Percentiles rank a stretch among this genome's conserved stretches.
Conservation (phyloP, 1,140 invertebrate species). For the Ylistrum balloti region DNA sequence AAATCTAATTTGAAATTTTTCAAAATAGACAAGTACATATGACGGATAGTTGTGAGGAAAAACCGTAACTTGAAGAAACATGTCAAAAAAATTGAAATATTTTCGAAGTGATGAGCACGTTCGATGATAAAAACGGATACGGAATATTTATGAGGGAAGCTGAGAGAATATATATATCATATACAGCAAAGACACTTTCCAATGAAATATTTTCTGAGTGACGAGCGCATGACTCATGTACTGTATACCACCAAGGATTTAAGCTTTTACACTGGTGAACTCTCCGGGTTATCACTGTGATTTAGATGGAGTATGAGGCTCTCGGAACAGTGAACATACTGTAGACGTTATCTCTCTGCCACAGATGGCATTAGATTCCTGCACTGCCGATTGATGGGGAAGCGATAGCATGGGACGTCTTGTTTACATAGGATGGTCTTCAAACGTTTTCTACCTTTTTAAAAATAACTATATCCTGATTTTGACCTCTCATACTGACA, state of each 20-base stretch:
- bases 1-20: too few relatives aligned
- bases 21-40: too few relatives aligned
- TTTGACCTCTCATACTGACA: too few relatives aligned
- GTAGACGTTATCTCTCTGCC: neutral
- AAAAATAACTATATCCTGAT: too few relatives aligned
- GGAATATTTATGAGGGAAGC: neutral
- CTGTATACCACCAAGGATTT: neutral
- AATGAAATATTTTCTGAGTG: neutral
- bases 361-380: neutral
- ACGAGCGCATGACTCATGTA: neutral
- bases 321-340: neutral
- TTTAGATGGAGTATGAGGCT: neutral
- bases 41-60: too few relatives aligned
- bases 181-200: neutral
- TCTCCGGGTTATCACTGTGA: neutral
- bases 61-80: neutral
- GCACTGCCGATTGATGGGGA: neutral
- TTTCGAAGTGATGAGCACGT: neutral
- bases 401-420: neutral
- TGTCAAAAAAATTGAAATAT: neutral
- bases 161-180: neutral
- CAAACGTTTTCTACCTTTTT: too few relatives aligned
- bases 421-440: neutral
- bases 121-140: neutral
- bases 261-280: conserved; percentile 13